Evolutionary conservation across 2,888 invertebrate species (phyloP), one percentile per base, ranked within the genome.

Genomic region (Anthoptus insignis): DNA sequence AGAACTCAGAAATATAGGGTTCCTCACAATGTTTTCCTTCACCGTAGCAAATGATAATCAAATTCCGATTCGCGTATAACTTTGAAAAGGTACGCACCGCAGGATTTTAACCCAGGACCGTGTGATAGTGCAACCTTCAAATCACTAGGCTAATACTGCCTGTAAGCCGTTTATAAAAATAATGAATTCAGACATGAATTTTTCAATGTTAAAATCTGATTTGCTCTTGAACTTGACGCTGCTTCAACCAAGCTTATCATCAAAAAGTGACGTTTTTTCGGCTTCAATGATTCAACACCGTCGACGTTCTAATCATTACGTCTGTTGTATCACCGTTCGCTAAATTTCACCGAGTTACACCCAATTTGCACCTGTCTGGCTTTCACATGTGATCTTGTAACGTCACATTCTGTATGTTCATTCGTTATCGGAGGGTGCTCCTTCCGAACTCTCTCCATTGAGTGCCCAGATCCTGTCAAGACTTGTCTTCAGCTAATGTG

Each of bases 171-270:
- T n/a, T n/a, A n/a, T n/a, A n/a, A n/a, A n/a, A n/a, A n/a, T n/a
- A n/a, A n/a, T n/a, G n/a, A n/a, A n/a, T n/a, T n/a, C n/a, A n/a
- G n/a, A n/a, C n/a, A n/a, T n/a, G n/a, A n/a, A n/a, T n/a, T n/a
- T n/a, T n/a, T n/a, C n/a, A n/a, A n/a, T n/a, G n/a, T n/a, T n/a
- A n/a, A n/a, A n/a, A n/a, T n/a, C n/a, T n/a, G 27, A 27, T 80
- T 74, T 82, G 87, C 76, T 83, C 89, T 89, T 91, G 91, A 89
- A 89, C 89, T 89, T 87, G 79, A 70, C 68, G 66, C 70, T 73
- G 67, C 66, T 70, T 71, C 70, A 67, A 79, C 78, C 75, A 69
- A 22, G 13, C 9, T 8, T 42, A 11, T 42, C 45, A 45, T 21
- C 72, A 73, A 68, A 77, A 75, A 73, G 79, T 80, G 57, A 76